phyloP scores from a whole-genome alignment of 1,140 invertebrate species.

The Oscheius sp. region DNA sequence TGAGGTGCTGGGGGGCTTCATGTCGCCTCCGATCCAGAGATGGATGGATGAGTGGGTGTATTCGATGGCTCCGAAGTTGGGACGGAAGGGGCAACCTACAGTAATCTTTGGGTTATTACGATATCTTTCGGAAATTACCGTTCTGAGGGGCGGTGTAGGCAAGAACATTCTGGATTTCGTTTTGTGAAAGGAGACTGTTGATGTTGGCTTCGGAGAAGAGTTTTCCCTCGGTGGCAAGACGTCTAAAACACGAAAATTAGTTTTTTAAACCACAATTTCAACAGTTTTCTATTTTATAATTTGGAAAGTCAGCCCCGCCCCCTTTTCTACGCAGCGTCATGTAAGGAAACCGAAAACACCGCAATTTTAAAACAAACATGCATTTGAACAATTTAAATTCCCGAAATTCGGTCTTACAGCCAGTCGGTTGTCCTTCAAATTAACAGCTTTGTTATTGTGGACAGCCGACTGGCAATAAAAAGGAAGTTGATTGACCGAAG shows the following conservation, averaged over 20 bases:
- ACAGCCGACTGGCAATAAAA: no score
- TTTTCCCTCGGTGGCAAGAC: slow-evolving; percentile 46
- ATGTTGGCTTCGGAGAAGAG: slow-evolving; percentile 50
- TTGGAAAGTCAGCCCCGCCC: no score
- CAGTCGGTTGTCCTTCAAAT: no score
- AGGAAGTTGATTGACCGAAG: no score
- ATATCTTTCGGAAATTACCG: neutral
- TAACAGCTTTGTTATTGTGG: no score
- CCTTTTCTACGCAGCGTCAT: no score
- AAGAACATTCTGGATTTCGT: slow-evolving; percentile 45
- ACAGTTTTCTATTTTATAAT: neutral
- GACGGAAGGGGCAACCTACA: slow-evolving; percentile 54
- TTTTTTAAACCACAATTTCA: neutral
- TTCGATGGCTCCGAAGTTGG: slow-evolving; percentile 55
- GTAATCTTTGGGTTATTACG: no score
- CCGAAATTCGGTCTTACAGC: no score
- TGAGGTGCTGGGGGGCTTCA: slow-evolving; percentile 53
- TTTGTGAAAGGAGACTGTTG: slow-evolving; percentile 48
- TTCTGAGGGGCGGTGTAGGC: slow-evolving; percentile 47
- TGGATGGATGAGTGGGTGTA: slow-evolving; percentile 60
- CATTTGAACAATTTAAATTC: no score
- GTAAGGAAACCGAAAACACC: no score
- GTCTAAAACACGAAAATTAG: slow-evolving; percentile 25
- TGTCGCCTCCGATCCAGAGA: slow-evolving; percentile 59
- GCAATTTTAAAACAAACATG: no score